A percentile compares a stretch with the other conserved stretches of the same genome.
phyloP scores from a whole-genome alignment of 2,888 invertebrate species.

The Lycophotia porphyrea region DNA sequence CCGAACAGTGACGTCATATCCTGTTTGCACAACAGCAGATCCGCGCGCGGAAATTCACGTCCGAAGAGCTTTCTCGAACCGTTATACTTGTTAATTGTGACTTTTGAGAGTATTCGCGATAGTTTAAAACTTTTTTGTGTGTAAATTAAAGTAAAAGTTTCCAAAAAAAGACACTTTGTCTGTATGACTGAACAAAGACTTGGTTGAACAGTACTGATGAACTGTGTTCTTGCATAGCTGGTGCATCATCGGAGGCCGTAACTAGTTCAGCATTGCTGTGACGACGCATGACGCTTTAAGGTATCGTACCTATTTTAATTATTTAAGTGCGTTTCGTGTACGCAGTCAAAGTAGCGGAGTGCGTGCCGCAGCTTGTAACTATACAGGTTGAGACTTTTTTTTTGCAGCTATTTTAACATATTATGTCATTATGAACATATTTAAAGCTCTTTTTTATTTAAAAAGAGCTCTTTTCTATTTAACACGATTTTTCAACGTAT shows the following conservation, averaged over 20 bases:
- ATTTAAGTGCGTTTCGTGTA: background rate
- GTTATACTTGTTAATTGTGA: background rate
- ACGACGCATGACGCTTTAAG: background rate
- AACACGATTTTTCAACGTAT: no score
- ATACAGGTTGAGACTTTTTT: background rate
- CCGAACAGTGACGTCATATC: background rate
- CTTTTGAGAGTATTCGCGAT: no score
- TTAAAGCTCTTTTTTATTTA: no score
- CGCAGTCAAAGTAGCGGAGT: background rate
- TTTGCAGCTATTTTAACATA: no score
- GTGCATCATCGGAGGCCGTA: background rate
- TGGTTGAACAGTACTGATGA: background rate
- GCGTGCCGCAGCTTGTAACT: background rate
- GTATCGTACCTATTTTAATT: constrained; percentile 6
- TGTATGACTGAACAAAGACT: background rate
- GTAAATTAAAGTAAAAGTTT: background rate
- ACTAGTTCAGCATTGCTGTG: background rate
- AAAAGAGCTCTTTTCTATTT: no score
- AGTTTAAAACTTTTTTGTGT: background rate
- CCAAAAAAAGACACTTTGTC: background rate
- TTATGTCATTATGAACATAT: no score
- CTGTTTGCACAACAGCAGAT: background rate
- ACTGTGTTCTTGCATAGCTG: background rate
- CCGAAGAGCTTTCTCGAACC: no score
- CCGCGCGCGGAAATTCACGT: background rate